Conservation (phyloP, 2,113 vertebrate species). For the Coreoperca whiteheadi region DNA sequence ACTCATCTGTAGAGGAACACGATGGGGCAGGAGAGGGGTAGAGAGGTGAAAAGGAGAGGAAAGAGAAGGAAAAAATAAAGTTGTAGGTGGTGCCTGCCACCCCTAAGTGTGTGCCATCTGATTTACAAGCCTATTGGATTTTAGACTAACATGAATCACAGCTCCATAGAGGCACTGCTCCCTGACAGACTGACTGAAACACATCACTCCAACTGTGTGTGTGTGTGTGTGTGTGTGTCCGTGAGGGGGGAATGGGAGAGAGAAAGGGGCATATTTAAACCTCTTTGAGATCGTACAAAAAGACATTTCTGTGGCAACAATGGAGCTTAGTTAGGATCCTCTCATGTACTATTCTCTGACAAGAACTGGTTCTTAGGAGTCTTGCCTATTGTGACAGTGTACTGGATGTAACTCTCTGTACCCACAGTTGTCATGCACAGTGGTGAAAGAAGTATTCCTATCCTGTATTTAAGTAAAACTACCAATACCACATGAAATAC, state of each 20-base stretch:
- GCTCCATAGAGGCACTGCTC: slow-evolving; percentile 66
- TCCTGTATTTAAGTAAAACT: not conserved
- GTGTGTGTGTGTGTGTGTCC: slow-evolving; percentile 29
- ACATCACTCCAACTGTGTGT: slow-evolving; percentile 46
- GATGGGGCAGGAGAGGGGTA: slow-evolving; percentile 16
- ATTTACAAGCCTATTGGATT: slow-evolving; percentile 82
- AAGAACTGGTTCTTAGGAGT: slow-evolving; percentile 17
- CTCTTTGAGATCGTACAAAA: slow-evolving; percentile 44
- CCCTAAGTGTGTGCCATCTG: slow-evolving; percentile 67
- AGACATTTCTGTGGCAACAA: slow-evolving; percentile 54
- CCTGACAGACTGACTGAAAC: slow-evolving; percentile 73
- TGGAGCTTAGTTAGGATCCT: slow-evolving; percentile 39
- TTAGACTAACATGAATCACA: slow-evolving; percentile 82
- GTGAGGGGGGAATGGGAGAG: slow-evolving; percentile 31
- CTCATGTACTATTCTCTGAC: slow-evolving; percentile 32
- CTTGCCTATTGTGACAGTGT: slow-evolving; percentile 24
- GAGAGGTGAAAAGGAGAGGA: slow-evolving; percentile 40
- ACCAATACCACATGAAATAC: not conserved
- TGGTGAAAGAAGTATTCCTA: not conserved
- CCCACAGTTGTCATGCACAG: not conserved
- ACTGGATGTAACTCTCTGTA: slow-evolving; percentile 21
- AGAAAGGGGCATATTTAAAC: slow-evolving; percentile 46
- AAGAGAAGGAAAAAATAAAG: slow-evolving; percentile 26
- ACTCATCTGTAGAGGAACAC: slow-evolving; percentile 59
- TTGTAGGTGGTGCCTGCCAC: slow-evolving; percentile 52